Percentiles rank a stretch among this genome's conserved stretches.
These are phyloP conservation scores for Silurus lanzhouensis DNA, from an alignment of 2,797 vertebrate species.

Conservation along the genomic window DNA sequence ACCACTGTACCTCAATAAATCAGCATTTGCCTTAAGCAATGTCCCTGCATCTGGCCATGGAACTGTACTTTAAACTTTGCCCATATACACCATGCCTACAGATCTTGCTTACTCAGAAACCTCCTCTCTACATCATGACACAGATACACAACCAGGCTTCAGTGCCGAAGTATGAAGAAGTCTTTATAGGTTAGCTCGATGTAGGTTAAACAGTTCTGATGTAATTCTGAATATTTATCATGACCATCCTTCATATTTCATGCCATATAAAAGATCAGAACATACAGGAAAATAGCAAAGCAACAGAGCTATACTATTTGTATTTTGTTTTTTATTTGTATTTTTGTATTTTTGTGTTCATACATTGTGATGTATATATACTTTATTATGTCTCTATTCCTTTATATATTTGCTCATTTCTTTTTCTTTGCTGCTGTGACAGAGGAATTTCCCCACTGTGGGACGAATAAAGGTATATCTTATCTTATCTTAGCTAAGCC, in stretches of 20 bases:
- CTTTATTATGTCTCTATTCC: too few species aligned
- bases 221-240: constrained; percentile 40
- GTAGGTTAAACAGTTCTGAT: background rate
- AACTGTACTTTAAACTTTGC: background rate
- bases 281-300: constrained; percentile 47
- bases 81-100: background rate
- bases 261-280: constrained; percentile 55
- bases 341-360: too few species aligned
- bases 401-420: too few species aligned
- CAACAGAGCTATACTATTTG: too few species aligned
- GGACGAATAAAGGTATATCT: too few species aligned
- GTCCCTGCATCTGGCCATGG: background rate
- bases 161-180: background rate
- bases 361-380: too few species aligned
- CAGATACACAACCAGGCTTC: background rate
- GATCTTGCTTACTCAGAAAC: background rate
- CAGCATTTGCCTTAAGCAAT: background rate
- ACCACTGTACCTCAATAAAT: background rate
- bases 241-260: constrained; percentile 12
- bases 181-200: background rate
- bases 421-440: too few species aligned
- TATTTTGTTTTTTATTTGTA: too few species aligned
- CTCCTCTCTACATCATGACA: background rate
- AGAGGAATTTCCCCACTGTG: too few species aligned
- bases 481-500: constrained; percentile 8